phyloP scores from a whole-genome alignment of 1,140 invertebrate species.

The Leptinotarsa defecta region DNA sequence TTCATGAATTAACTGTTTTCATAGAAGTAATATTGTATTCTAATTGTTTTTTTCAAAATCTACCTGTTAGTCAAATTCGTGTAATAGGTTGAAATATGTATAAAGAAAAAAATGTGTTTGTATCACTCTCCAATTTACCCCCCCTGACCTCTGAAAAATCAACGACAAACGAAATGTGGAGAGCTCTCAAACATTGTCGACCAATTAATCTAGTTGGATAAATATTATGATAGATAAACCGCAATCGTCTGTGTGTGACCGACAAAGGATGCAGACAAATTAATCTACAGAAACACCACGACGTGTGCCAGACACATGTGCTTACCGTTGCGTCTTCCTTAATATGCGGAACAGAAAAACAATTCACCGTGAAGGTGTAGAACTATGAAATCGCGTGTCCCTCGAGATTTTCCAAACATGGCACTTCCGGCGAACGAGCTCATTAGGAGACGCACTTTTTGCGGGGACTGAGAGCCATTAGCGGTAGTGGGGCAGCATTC shows the following conservation, averaged over 20 bases:
- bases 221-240: no score
- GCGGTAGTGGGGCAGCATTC: constrained; percentile 7
- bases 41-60: no score
- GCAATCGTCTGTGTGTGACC: neutral
- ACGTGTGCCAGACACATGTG: constrained; percentile 17
- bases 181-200: no score
- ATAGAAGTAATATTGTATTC: no score
- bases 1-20: no score
- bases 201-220: no score
- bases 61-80: no score
- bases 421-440: constrained; percentile 14
- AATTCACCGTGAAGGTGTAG: constrained; percentile 23
- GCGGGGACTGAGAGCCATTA: constrained; percentile 2
- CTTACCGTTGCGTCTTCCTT: neutral
- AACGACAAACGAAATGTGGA: no score
- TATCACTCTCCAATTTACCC: no score
- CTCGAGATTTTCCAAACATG: constrained; percentile 13
- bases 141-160: no score
- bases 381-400: constrained; percentile 13
- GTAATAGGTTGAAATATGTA: no score
- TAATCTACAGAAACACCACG: neutral
- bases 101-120: no score
- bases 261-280: constrained; percentile 8
- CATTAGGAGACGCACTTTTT: constrained; percentile 18
- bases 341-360: constrained; percentile 5